phyloP scores from a whole-genome alignment of 2,888 invertebrate genomes.

The Herminia tarsipennalis region DNA sequence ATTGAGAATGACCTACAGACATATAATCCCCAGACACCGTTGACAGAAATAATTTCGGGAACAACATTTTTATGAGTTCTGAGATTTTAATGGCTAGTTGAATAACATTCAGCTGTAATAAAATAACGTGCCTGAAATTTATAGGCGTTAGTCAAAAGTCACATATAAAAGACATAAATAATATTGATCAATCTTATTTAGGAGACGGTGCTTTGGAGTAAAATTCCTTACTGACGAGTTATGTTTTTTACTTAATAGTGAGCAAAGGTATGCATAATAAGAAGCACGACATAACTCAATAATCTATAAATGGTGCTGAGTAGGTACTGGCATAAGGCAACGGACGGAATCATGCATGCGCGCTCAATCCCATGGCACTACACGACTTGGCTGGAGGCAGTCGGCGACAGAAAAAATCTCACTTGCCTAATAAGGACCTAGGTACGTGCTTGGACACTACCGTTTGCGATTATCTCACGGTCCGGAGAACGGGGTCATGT shows the following conservation, averaged over 20 bases:
- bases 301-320: slow-evolving; percentile 53
- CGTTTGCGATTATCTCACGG: slow-evolving; percentile 82
- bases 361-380: slow-evolving; percentile 60
- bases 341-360: slow-evolving; percentile 62
- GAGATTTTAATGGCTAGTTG: slow-evolving; percentile 37
- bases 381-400: slow-evolving; percentile 48
- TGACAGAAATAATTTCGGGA: slow-evolving; percentile 49
- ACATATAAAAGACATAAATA: slow-evolving; percentile 29
- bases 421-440: slow-evolving; percentile 75
- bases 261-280: slow-evolving; percentile 25
- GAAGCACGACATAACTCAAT: slow-evolving; percentile 43
- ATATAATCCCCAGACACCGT: slow-evolving; percentile 35
- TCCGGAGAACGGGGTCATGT: slow-evolving; percentile 74
- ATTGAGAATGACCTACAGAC: slow-evolving; percentile 51
- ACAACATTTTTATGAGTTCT: slow-evolving; percentile 41
- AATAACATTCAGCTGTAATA: slow-evolving; percentile 30
- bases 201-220: neutral
- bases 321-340: slow-evolving; percentile 40
- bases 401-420: slow-evolving; percentile 66
- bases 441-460: slow-evolving; percentile 80
- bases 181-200: slow-evolving; percentile 22
- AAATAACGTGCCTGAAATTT: slow-evolving; percentile 29
- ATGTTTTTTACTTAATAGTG: slow-evolving; percentile 7
- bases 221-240: slow-evolving; percentile 5
- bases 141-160: slow-evolving; percentile 27